These are phyloP conservation scores for Nestor notabilis DNA, from an alignment of 2,113 vertebrate genomes.

Conservation along the genomic window DNA sequence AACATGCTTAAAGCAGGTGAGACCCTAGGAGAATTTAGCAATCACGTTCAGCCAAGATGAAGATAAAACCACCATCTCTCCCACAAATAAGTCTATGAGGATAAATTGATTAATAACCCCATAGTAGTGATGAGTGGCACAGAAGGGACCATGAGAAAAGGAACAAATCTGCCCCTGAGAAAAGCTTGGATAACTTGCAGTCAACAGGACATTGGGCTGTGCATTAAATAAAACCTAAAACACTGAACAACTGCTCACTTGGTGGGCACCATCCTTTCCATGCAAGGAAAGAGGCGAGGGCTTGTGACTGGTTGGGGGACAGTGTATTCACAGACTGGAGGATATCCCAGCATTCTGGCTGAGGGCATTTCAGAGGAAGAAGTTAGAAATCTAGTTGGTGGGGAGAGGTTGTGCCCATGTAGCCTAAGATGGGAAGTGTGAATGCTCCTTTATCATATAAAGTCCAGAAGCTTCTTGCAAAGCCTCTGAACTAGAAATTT, in stretches of 20 bases:
- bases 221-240: neutral
- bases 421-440: neutral
- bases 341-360: neutral
- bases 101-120: neutral
- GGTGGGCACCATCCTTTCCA: neutral
- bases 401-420: neutral
- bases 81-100: neutral
- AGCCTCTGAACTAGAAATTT: neutral
- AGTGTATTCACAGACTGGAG: neutral
- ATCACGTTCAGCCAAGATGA: neutral
- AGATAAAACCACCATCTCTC: neutral
- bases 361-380: neutral
- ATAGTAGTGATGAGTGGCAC: neutral
- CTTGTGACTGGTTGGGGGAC: neutral
- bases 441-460: neutral
- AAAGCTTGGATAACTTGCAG: neutral
- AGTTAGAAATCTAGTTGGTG: neutral
- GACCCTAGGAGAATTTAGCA: neutral
- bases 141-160: neutral
- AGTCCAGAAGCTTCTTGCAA: neutral
- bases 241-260: neutral
- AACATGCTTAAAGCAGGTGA: neutral
- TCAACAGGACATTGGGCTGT: neutral
- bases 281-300: neutral
- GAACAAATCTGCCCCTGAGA: neutral